Conservation (phyloP, 2,797 vertebrate genomes). For the Glossophaga mutica region DNA sequence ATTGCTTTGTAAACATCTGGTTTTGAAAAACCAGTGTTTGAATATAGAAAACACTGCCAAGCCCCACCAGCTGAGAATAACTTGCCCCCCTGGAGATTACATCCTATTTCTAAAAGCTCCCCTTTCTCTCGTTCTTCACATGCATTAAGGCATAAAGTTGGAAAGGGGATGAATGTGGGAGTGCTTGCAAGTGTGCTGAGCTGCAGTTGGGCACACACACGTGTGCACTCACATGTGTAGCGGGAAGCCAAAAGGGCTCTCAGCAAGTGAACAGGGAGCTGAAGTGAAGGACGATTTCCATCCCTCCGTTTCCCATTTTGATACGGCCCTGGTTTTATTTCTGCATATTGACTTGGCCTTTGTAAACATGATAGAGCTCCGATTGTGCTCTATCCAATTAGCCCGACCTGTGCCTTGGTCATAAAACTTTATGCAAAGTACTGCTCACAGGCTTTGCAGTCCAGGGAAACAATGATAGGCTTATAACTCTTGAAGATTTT, state of each 20-base stretch:
- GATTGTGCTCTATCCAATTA: constrained; percentile 84
- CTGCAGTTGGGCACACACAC: accelerated
- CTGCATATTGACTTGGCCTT: constrained; percentile 64
- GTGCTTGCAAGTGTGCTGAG: accelerated
- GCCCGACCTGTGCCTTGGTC: constrained; percentile 61
- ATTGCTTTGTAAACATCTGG: neutral
- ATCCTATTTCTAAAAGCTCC: neutral
- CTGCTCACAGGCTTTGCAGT: constrained; percentile 71
- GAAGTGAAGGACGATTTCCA: constrained; percentile 29
- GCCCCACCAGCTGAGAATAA: neutral
- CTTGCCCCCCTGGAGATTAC: accelerated
- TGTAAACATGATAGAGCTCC: constrained; percentile 76
- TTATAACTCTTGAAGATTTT: constrained; percentile 79
- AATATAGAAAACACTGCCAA: neutral
- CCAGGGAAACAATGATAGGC: constrained; percentile 79
- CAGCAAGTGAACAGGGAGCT: neutral
- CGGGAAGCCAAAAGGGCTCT: neutral
- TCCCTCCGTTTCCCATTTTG: constrained; percentile 51
- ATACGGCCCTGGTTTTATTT: constrained; percentile 68
- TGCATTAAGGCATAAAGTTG: accelerated
- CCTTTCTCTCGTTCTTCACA: accelerated
- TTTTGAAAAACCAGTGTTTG: neutral
- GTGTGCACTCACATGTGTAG: accelerated
- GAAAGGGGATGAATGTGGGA: accelerated
- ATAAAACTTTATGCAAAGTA: constrained; percentile 83